Base-by-base conservation (phyloP, 2,113 vertebrate genomes). In the Leptosomus discolor region DNA sequence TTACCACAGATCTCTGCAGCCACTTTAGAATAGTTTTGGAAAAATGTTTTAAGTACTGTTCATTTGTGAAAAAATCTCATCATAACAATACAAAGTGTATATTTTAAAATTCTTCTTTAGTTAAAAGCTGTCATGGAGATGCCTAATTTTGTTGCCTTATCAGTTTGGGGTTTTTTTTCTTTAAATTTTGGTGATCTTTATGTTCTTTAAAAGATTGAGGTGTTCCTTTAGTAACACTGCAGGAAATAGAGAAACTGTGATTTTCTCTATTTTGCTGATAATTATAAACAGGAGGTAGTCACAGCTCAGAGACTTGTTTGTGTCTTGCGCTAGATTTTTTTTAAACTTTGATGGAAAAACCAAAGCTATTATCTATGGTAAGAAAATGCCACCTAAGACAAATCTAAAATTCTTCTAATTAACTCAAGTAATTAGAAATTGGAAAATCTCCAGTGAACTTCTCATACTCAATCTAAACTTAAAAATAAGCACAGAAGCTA, bases 321-420 rank as follows among this genome's bases (percentile, higher is more conserved):
- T 73, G 73, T 92, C 79, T 75, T 91, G 5, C 15, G 4, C n/a
- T 94, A 92, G 11, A 6, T 87, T 90, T 92, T 69, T 93, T 95
- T 85, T 17, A 68, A 95, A 92, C 51, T 95, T 88, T 78, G 48
- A 84, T 84, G 39, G 96, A 61, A 77, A 95, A 97, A 81, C 17
- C 24, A 88, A 83, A 95, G 43, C 69, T 97, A 91, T 97, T 97
- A 94, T 93, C 88, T 60, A 24, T 83, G 43, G 60, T 80, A 97
- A 92, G 81, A 95, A 97, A 97, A 96, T 93, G 60, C 65, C 78
- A 94, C 74, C 60, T 91, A 86, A 85, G 54, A 94, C 43, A 96
- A 97, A 96, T 90, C 50, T 96, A 95, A 98, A 96, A 93, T 88
- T 95, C 93, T 96, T 97, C 78, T 65, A 96, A 96, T 97, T 98